A percentile compares a stretch with the other conserved stretches of the same genome.
These are phyloP conservation scores for Benitochromis conjunctus DNA, from an alignment of 2,113 vertebrate species.

Conservation along the genomic window DNA sequence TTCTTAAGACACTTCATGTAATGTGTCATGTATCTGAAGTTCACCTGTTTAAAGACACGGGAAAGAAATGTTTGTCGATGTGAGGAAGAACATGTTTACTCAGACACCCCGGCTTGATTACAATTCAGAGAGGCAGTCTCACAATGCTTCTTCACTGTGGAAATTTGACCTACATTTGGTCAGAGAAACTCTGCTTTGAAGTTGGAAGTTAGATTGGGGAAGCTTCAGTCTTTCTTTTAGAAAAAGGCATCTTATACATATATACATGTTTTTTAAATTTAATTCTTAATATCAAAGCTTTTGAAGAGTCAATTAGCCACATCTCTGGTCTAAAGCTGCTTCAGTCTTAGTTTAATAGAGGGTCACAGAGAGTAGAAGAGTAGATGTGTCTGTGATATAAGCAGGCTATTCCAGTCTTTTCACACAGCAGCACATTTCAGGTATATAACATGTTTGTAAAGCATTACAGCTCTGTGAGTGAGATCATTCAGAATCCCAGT, in stretches of 20 bases:
- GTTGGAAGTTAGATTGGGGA: constrained; percentile 73
- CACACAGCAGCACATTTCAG: not conserved
- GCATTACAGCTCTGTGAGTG: not conserved
- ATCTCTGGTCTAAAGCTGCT: not conserved
- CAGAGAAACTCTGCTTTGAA: constrained; percentile 77
- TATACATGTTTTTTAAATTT: constrained; percentile 25
- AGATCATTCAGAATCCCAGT: not conserved
- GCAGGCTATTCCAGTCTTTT: not conserved
- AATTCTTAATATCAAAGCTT: constrained; percentile 57
- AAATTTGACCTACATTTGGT: constrained; percentile 76
- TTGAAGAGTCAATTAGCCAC: constrained; percentile 42
- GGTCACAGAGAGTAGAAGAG: not conserved
- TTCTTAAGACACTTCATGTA: too few relatives aligned
- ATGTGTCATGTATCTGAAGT: not conserved
- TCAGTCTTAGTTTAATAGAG: constrained; percentile 5
- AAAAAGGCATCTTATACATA: constrained; percentile 22
- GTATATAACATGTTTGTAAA: not conserved
- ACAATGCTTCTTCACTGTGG: constrained; percentile 73
- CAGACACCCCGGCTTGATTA: constrained; percentile 66
- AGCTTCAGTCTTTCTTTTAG: constrained; percentile 56
- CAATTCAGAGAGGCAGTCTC: constrained; percentile 75
- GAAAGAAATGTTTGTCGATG: constrained; percentile 14
- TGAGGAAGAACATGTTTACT: constrained; percentile 73
- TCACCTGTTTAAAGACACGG: constrained; percentile 17
- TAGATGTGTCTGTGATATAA: not conserved